phyloP scores from a whole-genome alignment of 2,888 invertebrate species.

The Stenodera caucasica region DNA sequence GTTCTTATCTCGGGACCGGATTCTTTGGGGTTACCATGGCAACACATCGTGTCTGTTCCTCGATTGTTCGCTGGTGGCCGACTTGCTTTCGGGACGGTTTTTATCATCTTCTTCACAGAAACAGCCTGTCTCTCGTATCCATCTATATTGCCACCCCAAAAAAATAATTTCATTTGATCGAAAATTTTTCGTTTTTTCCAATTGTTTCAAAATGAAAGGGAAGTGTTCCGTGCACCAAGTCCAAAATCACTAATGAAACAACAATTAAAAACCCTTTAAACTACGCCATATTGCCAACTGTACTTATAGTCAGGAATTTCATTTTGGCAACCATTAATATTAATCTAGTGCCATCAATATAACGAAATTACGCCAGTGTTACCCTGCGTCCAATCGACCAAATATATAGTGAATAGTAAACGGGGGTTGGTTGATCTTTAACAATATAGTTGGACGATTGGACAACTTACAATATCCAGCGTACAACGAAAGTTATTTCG shows the following conservation, averaged over 20 bases:
- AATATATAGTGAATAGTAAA: constrained; percentile 8
- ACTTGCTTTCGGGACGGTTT: constrained; percentile 21
- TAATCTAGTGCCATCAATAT: constrained; percentile 55
- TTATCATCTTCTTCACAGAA: constrained; percentile 12
- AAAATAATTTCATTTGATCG: too few species aligned
- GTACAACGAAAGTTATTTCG: constrained; percentile 42
- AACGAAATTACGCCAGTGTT: constrained; percentile 50
- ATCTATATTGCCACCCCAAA: neutral
- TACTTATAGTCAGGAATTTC: constrained; percentile 51
- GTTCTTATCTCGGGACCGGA: constrained; percentile 30
- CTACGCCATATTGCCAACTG: constrained; percentile 47
- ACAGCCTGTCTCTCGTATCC: neutral
- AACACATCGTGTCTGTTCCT: constrained; percentile 23
- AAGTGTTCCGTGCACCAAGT: constrained; percentile 14
- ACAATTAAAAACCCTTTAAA: constrained; percentile 48
- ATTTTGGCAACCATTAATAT: constrained; percentile 54
- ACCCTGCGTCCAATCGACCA: constrained; percentile 28
- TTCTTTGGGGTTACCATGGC: constrained; percentile 32
- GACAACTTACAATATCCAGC: constrained; percentile 33
- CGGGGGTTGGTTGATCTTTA: neutral
- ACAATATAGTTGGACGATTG: constrained; percentile 11
- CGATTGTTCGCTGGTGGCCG: constrained; percentile 12
- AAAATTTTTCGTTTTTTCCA: too few species aligned
- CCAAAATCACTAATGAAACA: constrained; percentile 38
- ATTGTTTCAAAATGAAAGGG: neutral